Evolutionary conservation across 2,113 vertebrate species (phyloP), one percentile per base, ranked within the genome.

Genomic region (Pygoscelis adeliae): DNA sequence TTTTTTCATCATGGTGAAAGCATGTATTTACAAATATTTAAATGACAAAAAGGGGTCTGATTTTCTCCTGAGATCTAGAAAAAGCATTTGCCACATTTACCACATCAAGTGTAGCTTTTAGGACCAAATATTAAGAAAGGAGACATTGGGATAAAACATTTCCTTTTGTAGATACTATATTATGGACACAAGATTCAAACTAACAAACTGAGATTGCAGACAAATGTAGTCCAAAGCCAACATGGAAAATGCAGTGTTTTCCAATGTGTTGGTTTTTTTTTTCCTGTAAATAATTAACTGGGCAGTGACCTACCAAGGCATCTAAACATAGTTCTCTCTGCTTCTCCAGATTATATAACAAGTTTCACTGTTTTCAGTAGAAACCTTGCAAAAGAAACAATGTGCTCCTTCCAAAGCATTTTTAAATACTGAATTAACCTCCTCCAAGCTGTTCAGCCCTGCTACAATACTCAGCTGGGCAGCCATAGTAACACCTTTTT

Each of bases 251-350:
- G 14, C 13, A 40, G 7, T 36, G 6, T 77, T 81, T 89, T 61
- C 34, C 34, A 80, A 26, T 0, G 3, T 1, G 0, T 5, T 38
- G 27, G 2, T 2, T 1, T 9, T 59, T 65, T 89, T 27, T 7
- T 27, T 72, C 22, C 34, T 46, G 17, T 61, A 83, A 90, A 65
- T 46, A 55, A 73, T 58, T 91, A 91, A 70, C 18, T 42, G 42
- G 16, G 9, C 25, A 69, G 27, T 49, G 59, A 79, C 40, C 42
- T 81, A 52, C 32, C 21, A 66, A 27, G 73, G 5, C 5, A 8
- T 44, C n/a, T 86, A 80, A 92, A 65, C 8, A 76, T 0, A 2
- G 10, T n/a, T 73, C 6, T 71, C 7, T 52, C 15, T n/a, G 11
- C 9, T 72, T 79, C 34, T 63, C 11, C 38, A 80, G 29, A 70